A percentile compares a stretch with the other conserved stretches of the same genome.
These are phyloP conservation scores for Speoplatyrhinus poulsoni DNA, from an alignment of 2,113 vertebrate genomes.

Conservation along the genomic window DNA sequence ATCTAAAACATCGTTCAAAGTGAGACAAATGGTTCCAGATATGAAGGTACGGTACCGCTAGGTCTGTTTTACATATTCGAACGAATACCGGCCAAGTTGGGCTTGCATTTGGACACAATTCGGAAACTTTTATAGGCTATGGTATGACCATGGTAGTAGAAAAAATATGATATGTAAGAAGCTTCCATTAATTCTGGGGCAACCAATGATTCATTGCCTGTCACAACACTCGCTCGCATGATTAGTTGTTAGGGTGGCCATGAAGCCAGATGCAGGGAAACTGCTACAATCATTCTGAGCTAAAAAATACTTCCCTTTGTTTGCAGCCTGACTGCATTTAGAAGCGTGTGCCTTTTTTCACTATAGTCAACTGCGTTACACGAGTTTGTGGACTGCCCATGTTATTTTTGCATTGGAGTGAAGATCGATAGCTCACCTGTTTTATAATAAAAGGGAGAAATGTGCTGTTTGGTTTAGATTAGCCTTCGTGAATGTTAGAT, in stretches of 20 bases:
- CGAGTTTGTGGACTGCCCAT: too few species aligned
- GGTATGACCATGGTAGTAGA: neutral
- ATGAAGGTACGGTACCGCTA: constrained; percentile 68
- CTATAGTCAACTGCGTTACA: too few species aligned
- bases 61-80: neutral
- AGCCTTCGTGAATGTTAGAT: too few species aligned
- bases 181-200: too few species aligned
- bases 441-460: too few species aligned
- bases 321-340: constrained; percentile 1
- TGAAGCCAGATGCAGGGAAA: constrained; percentile 33
- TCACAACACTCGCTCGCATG: neutral
- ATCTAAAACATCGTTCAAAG: constrained; percentile 82
- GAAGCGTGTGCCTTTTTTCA: neutral
- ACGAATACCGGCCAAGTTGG: neutral
- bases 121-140: too few species aligned
- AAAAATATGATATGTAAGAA: neutral
- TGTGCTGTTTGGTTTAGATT: too few species aligned
- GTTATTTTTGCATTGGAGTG: too few species aligned
- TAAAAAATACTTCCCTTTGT: constrained; percentile 21
- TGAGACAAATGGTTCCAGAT: constrained; percentile 78
- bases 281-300: constrained; percentile 14
- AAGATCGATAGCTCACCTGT: too few species aligned
- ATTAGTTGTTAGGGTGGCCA: constrained; percentile 12
- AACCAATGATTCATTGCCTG: neutral
- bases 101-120: neutral